Base-by-base conservation (phyloP, 2,888 invertebrate genomes). In the Liopterus haemorrhoidalis region DNA sequence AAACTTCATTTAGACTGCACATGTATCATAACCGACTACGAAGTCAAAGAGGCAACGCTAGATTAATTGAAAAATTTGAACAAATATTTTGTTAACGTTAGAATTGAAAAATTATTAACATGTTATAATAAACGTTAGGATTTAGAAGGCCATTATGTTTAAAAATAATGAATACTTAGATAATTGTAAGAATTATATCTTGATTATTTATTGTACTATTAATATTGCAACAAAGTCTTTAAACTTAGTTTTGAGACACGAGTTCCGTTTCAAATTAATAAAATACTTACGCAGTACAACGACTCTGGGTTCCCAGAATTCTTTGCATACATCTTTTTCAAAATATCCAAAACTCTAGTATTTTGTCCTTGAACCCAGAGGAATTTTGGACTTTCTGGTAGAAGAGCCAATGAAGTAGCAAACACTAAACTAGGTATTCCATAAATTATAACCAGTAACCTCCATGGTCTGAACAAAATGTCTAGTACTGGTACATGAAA, bases 401-500 rank as follows among this genome's bases (percentile, higher is more conserved):
- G 52, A 11, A 55, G 49, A 11, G 54, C 57, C 4, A 68, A 47
- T 36, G 60, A 51, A 2, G 60, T 20, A 1, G 60, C 59, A 21
- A 60, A 60, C 11, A 68, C 3, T 24, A 69, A 43, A 49, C 65
- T 63, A 1, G 67, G 67, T n/a, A 64, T 35, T 4, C 63, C 61
- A 47, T 65, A 66, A 5, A 60, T 47, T 22, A 67, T 58, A 11
- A 66, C 51, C 5, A 68, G 52, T n/a, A 68, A 48, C 22, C 69
- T 54, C 69, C 69, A 69, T 2, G 68, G 64, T 41, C 59, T 58
- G 50, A 63, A 64, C 1, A 36, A 20, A 9, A 60, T 68, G 38
- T 68, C 71, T 28, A 79, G 60, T 38, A 74, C 62, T 0, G 70
- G 65, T 2, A 70, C 53, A 0, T 72, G 64, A 54, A 78, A 68